Base-by-base conservation (phyloP, 2,113 vertebrate genomes). In the Phalacrocorax aristotelis region DNA sequence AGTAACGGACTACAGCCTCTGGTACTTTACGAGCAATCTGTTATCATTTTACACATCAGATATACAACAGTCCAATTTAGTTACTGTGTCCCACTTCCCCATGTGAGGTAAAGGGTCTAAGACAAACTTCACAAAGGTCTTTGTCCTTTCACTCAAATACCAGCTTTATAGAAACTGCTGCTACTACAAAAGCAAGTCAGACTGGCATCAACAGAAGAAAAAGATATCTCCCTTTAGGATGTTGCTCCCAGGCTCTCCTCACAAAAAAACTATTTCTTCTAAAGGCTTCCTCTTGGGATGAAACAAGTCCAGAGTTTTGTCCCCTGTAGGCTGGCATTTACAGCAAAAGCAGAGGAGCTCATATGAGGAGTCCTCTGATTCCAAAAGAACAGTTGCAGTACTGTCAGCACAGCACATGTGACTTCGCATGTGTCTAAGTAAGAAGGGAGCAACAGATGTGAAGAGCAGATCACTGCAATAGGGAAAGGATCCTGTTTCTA, bases 331-430 rank as follows among this genome's bases (percentile, higher is more conserved):
- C 84, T 95, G 97, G 90, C 93, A 96, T 97, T 97, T 97, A 91
- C 84, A 94, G 72, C 42, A 34, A 87, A 77, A 89, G 83, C 29
- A 46, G 90, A 95, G 48, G 34, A 97, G 72, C 89, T 91, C 96
- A 87, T 94, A 87, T 94, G 95, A 98, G 93, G 79, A 94, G 85
- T 65, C 66, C 79, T 97, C 97, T 98, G 96, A 98, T 94, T 94
- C 89, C 87, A 95, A 52, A 57, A 96, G 96, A 98, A 98, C 97
- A 98, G 96, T 83, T 83, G 89, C 48, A 94, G 93, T 77, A 96
- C 97, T 97, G 97, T 98, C 75, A 58, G 87, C 48, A 54, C 10
- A 10, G 83, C 60, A 70, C 96, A 93, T 93, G 52, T 95, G 97
- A 98, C 79, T 90, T 93, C 0, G 1, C 27, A 46, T 72, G 86